These are phyloP conservation scores for Pardosa pseudoannulata DNA, from an alignment of 2,888 invertebrate species.

Conservation along the genomic window DNA sequence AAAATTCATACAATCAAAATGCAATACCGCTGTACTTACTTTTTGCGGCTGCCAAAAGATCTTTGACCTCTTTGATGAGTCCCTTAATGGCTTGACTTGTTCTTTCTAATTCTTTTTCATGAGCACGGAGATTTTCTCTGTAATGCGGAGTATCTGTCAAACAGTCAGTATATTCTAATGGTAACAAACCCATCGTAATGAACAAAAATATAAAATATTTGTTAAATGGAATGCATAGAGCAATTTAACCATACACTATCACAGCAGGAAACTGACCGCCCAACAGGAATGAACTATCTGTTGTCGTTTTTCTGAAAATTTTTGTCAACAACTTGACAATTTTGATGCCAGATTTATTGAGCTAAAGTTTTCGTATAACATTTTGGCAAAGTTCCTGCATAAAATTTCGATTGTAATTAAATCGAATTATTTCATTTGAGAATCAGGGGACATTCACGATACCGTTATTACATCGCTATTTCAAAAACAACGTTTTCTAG, in stretches of 20 bases:
- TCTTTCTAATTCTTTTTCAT: conserved; percentile 97
- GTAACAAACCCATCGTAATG: conserved; percentile 87
- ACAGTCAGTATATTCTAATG: conserved; percentile 98
- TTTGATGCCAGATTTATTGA: conserved; percentile 35
- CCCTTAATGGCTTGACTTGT: conserved; percentile 98
- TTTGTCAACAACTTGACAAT: conserved; percentile 50
- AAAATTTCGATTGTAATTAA: no score
- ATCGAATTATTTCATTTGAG: no score
- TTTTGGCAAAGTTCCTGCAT: no score
- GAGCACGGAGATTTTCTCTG: conserved; percentile 96
- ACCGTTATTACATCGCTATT: no score
- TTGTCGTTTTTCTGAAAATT: conserved; percentile 22
- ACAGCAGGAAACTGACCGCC: conserved; percentile 44
- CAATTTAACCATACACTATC: conserved; percentile 20
- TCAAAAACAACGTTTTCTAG: no score
- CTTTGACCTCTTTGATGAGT: conserved; percentile 97
- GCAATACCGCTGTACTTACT: conserved; percentile 35
- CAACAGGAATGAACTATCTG: conserved; percentile 44
- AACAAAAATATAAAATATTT: conserved; percentile 20
- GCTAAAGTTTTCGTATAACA: no score
- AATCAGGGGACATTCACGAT: no score
- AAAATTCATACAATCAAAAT: neutral
- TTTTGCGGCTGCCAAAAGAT: conserved; percentile 93
- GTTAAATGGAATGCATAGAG: conserved; percentile 19
- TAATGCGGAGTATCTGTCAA: conserved; percentile 98